Percentiles rank a stretch among this genome's conserved stretches.
Conservation (phyloP, 2,797 vertebrate genomes). For the Enteromius fasciolatus region DNA sequence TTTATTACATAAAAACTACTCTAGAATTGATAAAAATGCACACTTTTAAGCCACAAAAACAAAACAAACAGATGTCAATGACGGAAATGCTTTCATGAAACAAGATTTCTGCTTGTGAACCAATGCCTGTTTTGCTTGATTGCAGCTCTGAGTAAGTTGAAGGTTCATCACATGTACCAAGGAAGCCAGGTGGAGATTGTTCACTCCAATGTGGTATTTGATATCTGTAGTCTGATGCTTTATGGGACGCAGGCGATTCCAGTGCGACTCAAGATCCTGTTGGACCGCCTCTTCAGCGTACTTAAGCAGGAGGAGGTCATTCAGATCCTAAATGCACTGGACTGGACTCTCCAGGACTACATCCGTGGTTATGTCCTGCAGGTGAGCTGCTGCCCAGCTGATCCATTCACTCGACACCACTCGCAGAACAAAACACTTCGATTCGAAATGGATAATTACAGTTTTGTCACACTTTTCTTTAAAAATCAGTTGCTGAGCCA, state of each 20-base stretch:
- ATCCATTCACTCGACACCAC: not conserved
- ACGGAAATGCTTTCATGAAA: not conserved
- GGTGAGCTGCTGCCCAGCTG: slow-evolving; percentile 70
- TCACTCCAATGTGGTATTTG: slow-evolving; percentile 96
- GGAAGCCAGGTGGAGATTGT: slow-evolving; percentile 96
- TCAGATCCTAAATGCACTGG: slow-evolving; percentile 92
- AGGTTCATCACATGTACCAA: slow-evolving; percentile 88
- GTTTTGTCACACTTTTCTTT: slow-evolving; percentile 62
- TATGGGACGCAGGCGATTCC: slow-evolving; percentile 96
- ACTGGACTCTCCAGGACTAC: slow-evolving; percentile 97
- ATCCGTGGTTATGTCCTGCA: slow-evolving; percentile 96
- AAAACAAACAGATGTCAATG: not conserved
- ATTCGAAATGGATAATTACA: slow-evolving; percentile 69
- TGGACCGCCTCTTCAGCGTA: slow-evolving; percentile 96
- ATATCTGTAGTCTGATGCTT: slow-evolving; percentile 96
- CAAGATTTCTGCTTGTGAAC: slow-evolving; percentile 19
- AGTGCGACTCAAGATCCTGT: slow-evolving; percentile 93
- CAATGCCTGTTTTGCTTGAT: slow-evolving; percentile 46
- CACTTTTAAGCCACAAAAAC: not conserved
- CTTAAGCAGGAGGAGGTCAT: slow-evolving; percentile 95
- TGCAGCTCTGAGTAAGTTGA: slow-evolving; percentile 92
- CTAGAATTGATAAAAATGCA: not conserved
- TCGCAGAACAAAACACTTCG: not conserved
- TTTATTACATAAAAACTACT: not conserved
- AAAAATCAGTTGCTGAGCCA: slow-evolving; percentile 38